A percentile compares a stretch with the other conserved stretches of the same genome.
These are phyloP conservation scores for Toxotes chatareus DNA, from an alignment of 2,113 vertebrate species.

Conservation along the genomic window DNA sequence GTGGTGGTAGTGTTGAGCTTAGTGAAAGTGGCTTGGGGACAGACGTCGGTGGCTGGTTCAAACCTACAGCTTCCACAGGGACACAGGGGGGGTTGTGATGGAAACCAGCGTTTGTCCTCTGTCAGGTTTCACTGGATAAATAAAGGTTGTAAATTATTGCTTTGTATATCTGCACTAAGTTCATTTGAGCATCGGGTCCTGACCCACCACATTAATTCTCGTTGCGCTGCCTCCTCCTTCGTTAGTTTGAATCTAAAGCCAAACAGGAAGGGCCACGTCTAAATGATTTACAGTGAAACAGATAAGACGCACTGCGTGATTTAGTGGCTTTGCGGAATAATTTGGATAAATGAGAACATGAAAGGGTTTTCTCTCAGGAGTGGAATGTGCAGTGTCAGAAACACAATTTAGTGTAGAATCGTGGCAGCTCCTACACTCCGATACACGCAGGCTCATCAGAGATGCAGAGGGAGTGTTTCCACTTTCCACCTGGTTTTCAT, in stretches of 20 bases:
- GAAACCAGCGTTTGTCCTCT: slow-evolving; percentile 48
- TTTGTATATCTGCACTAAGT: slow-evolving; percentile 52
- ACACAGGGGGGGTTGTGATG: background rate
- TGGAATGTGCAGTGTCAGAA: slow-evolving; percentile 45
- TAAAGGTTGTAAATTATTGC: slow-evolving; percentile 63
- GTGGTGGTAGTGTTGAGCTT: background rate
- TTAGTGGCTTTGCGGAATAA: slow-evolving; percentile 40
- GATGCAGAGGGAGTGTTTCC: slow-evolving; percentile 17
- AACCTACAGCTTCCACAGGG: background rate
- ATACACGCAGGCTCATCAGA: slow-evolving; percentile 11
- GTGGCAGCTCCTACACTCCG: slow-evolving; percentile 2
- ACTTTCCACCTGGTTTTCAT: slow-evolving; percentile 62
- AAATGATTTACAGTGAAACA: slow-evolving; percentile 66
- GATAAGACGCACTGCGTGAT: slow-evolving; percentile 55
- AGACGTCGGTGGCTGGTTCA: slow-evolving; percentile 3
- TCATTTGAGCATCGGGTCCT: slow-evolving; percentile 33
- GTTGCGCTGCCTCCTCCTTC: slow-evolving; percentile 37
- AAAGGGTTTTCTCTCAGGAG: slow-evolving; percentile 30
- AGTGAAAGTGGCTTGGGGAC: background rate
- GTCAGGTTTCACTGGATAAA: slow-evolving; percentile 53
- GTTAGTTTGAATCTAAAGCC: slow-evolving; percentile 52
- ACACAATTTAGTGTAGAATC: slow-evolving; percentile 25
- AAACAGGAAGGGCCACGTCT: slow-evolving; percentile 73
- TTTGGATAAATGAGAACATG: slow-evolving; percentile 41
- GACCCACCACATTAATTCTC: slow-evolving; percentile 55